phyloP scores from a whole-genome alignment of 2,888 invertebrate genomes.

The Himalopsyche kuldschensis region DNA sequence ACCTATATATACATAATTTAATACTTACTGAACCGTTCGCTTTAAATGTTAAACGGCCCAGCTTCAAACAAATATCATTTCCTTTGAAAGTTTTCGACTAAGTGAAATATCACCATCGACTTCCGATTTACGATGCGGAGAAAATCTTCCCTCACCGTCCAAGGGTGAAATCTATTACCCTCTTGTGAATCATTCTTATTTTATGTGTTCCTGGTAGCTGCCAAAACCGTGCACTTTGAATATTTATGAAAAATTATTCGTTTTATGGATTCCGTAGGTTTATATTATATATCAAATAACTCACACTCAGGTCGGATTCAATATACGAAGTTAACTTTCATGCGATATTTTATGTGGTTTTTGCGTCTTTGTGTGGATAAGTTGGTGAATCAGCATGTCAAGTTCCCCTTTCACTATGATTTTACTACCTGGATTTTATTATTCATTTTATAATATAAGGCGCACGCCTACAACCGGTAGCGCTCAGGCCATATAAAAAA shows the following conservation, averaged over 20 bases:
- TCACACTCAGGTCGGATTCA: slow-evolving; percentile 16
- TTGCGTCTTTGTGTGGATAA: not conserved
- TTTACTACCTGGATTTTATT: not conserved
- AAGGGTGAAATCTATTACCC: not conserved
- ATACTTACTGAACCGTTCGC: too few relatives aligned
- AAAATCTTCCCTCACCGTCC: not conserved
- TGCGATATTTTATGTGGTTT: not conserved
- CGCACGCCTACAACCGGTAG: too few relatives aligned
- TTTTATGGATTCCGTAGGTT: slow-evolving; percentile 8
- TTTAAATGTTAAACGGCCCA: not conserved
- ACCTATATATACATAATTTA: too few relatives aligned
- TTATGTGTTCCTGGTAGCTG: slow-evolving; percentile 13
- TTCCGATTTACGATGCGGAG: not conserved
- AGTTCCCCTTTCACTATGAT: not conserved
- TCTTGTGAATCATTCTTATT: slow-evolving; percentile 13
- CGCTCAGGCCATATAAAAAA: too few relatives aligned
- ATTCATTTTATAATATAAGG: not conserved
- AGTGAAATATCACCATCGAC: not conserved
- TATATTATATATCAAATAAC: not conserved
- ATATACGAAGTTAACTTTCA: slow-evolving; percentile 6
- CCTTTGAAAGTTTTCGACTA: not conserved
- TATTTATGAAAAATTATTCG: slow-evolving; percentile 27
- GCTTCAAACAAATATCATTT: not conserved
- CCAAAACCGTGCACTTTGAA: slow-evolving; percentile 24
- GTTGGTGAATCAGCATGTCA: not conserved